A percentile compares a stretch with the other conserved stretches of the same genome.
phyloP scores from a whole-genome alignment of 2,113 vertebrate genomes.

The Gnathonemus longibarbis region DNA sequence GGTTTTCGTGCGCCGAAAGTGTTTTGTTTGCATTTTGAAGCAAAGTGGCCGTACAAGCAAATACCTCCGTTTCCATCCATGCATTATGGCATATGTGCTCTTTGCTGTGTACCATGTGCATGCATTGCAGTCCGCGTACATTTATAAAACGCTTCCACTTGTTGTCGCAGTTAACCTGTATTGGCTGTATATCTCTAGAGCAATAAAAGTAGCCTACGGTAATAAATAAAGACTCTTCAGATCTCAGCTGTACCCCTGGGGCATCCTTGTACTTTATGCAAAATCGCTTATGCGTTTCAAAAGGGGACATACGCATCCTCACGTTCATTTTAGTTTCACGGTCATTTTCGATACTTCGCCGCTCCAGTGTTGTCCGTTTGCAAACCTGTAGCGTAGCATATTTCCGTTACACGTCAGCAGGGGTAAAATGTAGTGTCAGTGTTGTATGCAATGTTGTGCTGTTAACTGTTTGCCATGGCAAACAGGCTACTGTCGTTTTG shows the following conservation, averaged over 20 bases:
- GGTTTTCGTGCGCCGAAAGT: neutral
- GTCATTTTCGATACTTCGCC: neutral
- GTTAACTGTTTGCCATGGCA: neutral
- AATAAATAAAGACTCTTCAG: neutral
- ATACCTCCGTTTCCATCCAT: neutral
- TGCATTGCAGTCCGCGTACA: neutral
- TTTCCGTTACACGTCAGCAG: neutral
- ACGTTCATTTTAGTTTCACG: neutral
- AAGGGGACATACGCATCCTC: neutral
- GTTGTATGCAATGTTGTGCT: neutral
- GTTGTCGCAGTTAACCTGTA: constrained; percentile 8
- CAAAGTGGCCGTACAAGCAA: neutral
- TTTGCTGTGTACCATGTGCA: neutral
- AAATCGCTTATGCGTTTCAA: neutral
- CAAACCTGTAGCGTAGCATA: neutral
- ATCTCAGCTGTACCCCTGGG: neutral
- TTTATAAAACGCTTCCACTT: neutral
- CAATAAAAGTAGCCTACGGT: neutral
- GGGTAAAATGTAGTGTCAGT: neutral
- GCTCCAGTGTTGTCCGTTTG: neutral
- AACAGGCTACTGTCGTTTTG: neutral
- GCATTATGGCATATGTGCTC: neutral
- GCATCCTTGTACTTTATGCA: neutral
- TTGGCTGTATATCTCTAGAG: neutral
- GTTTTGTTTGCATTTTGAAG: neutral